A percentile compares a stretch with the other conserved stretches of the same genome.
phyloP scores from a whole-genome alignment of 2,113 vertebrate genomes.

The Picathartes gymnocephalus region DNA sequence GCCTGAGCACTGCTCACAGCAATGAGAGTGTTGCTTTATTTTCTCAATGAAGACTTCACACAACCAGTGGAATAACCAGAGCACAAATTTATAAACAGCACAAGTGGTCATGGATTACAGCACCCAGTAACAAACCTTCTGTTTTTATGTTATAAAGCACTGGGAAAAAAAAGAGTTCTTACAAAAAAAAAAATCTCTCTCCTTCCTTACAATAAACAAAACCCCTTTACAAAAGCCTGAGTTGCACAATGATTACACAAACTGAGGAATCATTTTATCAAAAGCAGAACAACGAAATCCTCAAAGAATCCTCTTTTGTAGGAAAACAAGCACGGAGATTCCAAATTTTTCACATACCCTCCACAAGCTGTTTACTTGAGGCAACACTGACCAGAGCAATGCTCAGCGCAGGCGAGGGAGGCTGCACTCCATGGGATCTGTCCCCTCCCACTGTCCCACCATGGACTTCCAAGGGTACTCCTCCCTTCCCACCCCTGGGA shows the following conservation, averaged over 20 bases:
- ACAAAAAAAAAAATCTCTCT: slow-evolving; percentile 7
- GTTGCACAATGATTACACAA: slow-evolving; percentile 5
- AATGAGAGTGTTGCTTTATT: neutral
- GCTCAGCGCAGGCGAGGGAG: neutral
- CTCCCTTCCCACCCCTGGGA: neutral
- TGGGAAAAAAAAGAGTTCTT: neutral
- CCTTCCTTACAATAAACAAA: neutral
- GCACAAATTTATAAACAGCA: neutral
- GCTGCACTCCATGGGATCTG: neutral
- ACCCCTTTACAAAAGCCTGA: neutral
- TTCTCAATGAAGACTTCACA: neutral
- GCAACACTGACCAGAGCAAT: neutral
- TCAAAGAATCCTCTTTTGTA: neutral
- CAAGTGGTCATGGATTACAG: neutral
- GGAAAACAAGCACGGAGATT: neutral
- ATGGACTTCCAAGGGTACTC: fast-evolving
- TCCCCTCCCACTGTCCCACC: fast-evolving
- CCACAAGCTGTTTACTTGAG: neutral
- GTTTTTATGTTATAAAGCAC: neutral
- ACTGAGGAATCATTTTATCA: neutral
- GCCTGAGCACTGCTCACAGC: neutral
- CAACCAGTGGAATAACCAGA: neutral
- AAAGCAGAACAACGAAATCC: neutral
- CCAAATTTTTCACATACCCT: neutral
- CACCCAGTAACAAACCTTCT: neutral